Percentiles rank a stretch among this genome's conserved stretches.
These are phyloP conservation scores for Arremon brunneinucha DNA, from an alignment of 2,797 vertebrate species.

Conservation along the genomic window DNA sequence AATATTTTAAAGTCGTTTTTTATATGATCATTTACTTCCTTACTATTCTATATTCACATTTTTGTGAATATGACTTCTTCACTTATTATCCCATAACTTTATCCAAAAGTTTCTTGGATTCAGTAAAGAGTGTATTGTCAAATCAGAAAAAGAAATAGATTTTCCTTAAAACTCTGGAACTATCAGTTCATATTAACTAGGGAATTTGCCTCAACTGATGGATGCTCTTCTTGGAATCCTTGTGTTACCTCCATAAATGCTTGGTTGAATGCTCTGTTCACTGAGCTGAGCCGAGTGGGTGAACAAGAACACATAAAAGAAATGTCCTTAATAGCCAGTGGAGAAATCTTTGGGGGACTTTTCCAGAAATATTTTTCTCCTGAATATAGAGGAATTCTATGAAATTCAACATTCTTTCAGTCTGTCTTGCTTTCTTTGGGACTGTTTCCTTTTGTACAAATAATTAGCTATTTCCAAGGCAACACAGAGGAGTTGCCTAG, in stretches of 20 bases:
- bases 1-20: background rate
- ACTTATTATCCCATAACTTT: background rate
- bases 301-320: background rate
- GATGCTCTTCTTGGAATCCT: background rate
- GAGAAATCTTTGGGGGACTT: background rate
- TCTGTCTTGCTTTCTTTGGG: background rate
- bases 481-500: background rate
- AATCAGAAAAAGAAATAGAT: background rate
- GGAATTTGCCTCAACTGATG: background rate
- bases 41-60: background rate
- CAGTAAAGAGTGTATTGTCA: background rate
- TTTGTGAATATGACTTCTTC: background rate
- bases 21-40: background rate
- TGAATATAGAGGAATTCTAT: background rate
- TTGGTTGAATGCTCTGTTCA: background rate
- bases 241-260: background rate
- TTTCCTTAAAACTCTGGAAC: background rate
- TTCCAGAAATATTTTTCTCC: background rate
- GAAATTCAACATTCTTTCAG: background rate
- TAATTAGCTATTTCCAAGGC: background rate
- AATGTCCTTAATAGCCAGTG: background rate
- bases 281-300: background rate
- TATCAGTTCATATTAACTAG: background rate
- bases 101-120: background rate
- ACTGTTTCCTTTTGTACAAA: background rate